These are phyloP conservation scores for Nettapus auritus DNA, from an alignment of 2,113 vertebrate genomes.

Conservation along the genomic window DNA sequence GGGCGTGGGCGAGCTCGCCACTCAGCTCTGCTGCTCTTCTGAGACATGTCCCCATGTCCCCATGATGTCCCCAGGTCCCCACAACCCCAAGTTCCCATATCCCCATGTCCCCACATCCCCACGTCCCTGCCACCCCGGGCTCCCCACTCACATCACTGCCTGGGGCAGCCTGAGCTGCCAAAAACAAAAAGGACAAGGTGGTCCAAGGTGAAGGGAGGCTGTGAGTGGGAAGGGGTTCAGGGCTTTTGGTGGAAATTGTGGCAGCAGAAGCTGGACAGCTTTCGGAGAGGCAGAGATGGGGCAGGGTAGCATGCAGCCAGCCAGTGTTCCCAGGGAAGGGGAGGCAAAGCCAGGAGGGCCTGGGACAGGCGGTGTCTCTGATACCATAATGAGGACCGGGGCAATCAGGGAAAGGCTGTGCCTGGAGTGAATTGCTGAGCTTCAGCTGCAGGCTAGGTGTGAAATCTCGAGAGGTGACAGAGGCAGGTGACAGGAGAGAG, in stretches of 20 bases:
- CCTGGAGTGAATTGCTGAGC: accelerated
- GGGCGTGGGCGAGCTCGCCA: accelerated
- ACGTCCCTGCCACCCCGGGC: too few relatives aligned
- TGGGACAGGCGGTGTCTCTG: not conserved
- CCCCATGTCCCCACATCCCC: too few relatives aligned
- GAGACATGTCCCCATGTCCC: not conserved
- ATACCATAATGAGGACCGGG: accelerated
- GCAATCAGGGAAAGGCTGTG: not conserved
- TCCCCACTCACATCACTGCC: accelerated
- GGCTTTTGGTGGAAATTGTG: not conserved
- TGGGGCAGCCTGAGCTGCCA: not conserved
- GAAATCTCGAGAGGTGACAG: not conserved
- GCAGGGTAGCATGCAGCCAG: not conserved
- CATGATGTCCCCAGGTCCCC: too few relatives aligned
- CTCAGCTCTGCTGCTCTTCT: not conserved
- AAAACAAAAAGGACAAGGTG: not conserved
- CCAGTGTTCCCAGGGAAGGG: not conserved
- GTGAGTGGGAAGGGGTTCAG: not conserved
- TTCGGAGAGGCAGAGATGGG: not conserved
- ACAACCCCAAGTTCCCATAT: not conserved
- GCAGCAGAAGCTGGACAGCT: not conserved
- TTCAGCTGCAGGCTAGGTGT: accelerated
- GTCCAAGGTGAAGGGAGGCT: accelerated
- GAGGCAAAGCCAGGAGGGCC: not conserved
- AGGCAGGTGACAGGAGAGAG: not conserved